phyloP scores from a whole-genome alignment of 1,140 invertebrate genomes.

The Caenorhabditis tropicalis region DNA sequence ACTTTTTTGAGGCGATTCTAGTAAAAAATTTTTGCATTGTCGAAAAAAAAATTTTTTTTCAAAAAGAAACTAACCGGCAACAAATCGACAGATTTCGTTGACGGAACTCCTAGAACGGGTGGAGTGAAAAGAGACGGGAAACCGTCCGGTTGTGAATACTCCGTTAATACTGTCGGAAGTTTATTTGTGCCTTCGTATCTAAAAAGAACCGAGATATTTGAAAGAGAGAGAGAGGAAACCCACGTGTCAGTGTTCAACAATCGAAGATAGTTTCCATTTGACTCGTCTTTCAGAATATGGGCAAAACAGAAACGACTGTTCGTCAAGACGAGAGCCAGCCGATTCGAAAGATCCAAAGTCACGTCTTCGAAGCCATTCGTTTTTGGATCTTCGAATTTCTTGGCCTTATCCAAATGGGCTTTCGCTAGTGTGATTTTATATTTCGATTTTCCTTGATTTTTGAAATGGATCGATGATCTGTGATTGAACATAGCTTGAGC shows the following conservation, averaged over 20 bases:
- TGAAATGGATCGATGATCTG: background rate
- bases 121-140: background rate
- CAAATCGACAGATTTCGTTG: background rate
- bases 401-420: background rate
- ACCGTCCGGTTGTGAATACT: background rate
- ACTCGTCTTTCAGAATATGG: background rate
- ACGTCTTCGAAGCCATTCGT: background rate
- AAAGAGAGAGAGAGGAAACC: background rate
- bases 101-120: background rate
- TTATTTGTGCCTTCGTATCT: background rate
- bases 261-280: background rate
- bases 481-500: background rate
- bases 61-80: background rate
- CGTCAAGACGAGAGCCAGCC: background rate
- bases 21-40: no score
- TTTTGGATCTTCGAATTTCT: background rate
- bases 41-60: no score
- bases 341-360: background rate
- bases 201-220: background rate
- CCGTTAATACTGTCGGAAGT: background rate
- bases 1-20: no score
- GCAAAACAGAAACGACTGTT: constrained; percentile 1
- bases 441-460: no score
- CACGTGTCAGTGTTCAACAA: background rate
- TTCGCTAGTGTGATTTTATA: background rate